These are phyloP conservation scores for Polyommatus iphigenia DNA, from an alignment of 2,888 invertebrate species.

Conservation along the genomic window DNA sequence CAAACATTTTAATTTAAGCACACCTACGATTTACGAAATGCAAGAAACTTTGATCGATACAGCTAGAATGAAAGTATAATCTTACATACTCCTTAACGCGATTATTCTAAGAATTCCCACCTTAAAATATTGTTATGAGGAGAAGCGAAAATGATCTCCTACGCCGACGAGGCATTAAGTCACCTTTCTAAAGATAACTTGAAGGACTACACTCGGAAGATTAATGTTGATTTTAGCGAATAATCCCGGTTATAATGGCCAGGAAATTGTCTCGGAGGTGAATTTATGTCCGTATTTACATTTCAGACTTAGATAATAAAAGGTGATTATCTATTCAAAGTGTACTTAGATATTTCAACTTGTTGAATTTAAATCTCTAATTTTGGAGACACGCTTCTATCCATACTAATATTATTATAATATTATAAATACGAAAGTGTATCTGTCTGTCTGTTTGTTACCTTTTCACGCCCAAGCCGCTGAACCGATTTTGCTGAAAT, in stretches of 20 bases:
- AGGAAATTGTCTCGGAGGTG: constrained; percentile 20
- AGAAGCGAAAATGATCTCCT: constrained; percentile 47
- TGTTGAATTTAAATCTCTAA: not conserved
- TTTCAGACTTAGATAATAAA: constrained; percentile 10
- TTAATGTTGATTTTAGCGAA: constrained; percentile 29
- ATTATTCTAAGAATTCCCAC: not conserved
- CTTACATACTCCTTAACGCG: not conserved
- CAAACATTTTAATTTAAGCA: not conserved
- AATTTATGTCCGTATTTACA: constrained; percentile 22
- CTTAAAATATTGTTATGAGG: constrained; percentile 47
- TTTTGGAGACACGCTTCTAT: not conserved
- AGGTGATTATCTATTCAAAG: constrained; percentile 4
- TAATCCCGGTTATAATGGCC: constrained; percentile 24
- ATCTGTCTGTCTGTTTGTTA: too few relatives aligned
- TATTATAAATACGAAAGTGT: too few relatives aligned
- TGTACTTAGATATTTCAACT: constrained; percentile 7
- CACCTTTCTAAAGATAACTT: constrained; percentile 32
- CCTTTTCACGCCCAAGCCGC: too few relatives aligned
- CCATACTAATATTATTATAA: too few relatives aligned
- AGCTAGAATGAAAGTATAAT: not conserved
- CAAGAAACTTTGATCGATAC: not conserved
- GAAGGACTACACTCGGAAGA: not conserved
- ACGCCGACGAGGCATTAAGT: not conserved
- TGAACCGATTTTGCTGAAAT: too few relatives aligned
- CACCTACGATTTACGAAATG: not conserved